phyloP scores from a whole-genome alignment of 2,888 invertebrate genomes.

The Drosophila parthenogenetica region DNA sequence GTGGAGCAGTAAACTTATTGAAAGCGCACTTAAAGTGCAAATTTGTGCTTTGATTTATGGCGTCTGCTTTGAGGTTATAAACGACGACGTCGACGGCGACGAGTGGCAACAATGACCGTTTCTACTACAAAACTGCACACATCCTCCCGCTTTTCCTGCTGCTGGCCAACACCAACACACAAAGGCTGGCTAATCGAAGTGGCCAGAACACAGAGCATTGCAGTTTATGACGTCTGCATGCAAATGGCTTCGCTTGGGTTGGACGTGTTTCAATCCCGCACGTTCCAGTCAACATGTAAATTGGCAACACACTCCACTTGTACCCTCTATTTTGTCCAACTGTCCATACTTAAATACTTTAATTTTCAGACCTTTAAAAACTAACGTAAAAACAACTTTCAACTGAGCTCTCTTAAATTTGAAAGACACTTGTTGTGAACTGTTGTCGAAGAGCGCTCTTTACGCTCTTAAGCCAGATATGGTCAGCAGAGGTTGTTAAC shows the following conservation, averaged over 20 bases:
- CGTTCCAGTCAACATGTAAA: conserved; percentile 14
- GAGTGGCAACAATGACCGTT: conserved; percentile 67
- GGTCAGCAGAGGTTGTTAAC: not conserved
- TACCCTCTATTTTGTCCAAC: not conserved
- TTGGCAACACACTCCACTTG: not conserved
- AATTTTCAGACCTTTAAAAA: not conserved
- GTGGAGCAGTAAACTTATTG: conserved; percentile 62
- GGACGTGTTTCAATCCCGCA: conserved; percentile 18
- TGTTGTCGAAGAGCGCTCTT: conserved; percentile 15
- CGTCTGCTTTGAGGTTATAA: conserved; percentile 76
- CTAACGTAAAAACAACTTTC: not conserved
- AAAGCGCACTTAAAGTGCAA: conserved; percentile 75
- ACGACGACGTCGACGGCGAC: conserved; percentile 45
- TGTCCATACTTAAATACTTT: not conserved
- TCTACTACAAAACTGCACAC: conserved; percentile 1
- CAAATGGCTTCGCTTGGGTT: conserved; percentile 59
- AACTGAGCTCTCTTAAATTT: conserved; percentile 22
- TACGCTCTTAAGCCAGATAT: conserved; percentile 1
- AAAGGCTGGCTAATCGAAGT: conserved; percentile 65
- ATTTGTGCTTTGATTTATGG: conserved; percentile 80
- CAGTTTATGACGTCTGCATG: conserved; percentile 77
- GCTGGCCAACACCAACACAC: conserved; percentile 29
- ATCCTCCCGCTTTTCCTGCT: conserved; percentile 7
- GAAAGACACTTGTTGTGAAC: conserved; percentile 50
- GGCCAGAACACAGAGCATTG: conserved; percentile 38